phyloP scores from a whole-genome alignment of 1,140 invertebrate species.

The Zaprionus capensis region DNA sequence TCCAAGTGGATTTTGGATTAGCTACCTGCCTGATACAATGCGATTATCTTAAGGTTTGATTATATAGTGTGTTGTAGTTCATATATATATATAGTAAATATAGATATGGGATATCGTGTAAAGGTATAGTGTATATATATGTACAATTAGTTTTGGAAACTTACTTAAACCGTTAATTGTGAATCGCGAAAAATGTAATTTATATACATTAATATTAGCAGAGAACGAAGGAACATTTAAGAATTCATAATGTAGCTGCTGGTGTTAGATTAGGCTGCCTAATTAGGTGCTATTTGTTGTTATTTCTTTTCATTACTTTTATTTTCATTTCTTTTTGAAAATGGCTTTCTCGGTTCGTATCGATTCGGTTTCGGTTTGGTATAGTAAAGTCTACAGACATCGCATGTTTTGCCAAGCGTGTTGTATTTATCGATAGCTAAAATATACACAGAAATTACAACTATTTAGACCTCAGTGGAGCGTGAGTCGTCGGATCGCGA shows the following conservation, averaged over 20 bases:
- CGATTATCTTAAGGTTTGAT: slow-evolving; percentile 33
- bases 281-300: neutral
- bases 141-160: slow-evolving; percentile 79
- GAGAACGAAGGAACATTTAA: slow-evolving; percentile 79
- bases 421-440: slow-evolving; percentile 63
- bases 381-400: slow-evolving; percentile 3
- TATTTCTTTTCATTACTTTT: neutral
- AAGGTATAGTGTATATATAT: slow-evolving; percentile 39
- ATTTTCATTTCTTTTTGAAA: slow-evolving; percentile 49
- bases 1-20: slow-evolving; percentile 21
- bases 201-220: slow-evolving; percentile 69
- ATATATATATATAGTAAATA: slow-evolving; percentile 27
- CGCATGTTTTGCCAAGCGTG: neutral
- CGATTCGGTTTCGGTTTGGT: slow-evolving; percentile 53
- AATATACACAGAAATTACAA: slow-evolving; percentile 53
- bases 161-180: slow-evolving; percentile 68
- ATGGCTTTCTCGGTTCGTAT: slow-evolving; percentile 75
- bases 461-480: slow-evolving; percentile 79
- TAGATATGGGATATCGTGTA: slow-evolving; percentile 25
- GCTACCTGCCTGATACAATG: slow-evolving; percentile 25
- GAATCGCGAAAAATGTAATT: slow-evolving; percentile 54
- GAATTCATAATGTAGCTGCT: slow-evolving; percentile 66
- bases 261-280: slow-evolving; percentile 23
- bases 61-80: slow-evolving; percentile 23
- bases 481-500: slow-evolving; percentile 81